Evolutionary conservation across 2,113 vertebrate genomes (phyloP).

Genomic region (Crotalus viridis): DNA sequence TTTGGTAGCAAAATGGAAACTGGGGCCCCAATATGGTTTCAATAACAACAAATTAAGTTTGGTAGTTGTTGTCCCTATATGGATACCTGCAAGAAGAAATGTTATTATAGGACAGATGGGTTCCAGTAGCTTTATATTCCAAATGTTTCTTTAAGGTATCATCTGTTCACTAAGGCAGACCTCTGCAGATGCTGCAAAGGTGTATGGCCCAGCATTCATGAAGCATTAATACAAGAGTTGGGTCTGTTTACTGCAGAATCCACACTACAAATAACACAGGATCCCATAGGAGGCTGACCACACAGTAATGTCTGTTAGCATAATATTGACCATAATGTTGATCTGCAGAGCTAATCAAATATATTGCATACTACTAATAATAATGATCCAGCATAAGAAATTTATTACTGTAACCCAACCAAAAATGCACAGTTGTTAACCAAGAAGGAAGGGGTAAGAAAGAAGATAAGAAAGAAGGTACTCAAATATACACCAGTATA

Average conservation of each 20-base stretch:
- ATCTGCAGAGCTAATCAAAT: conserved; percentile 46
- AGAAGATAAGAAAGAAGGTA: not conserved
- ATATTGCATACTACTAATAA: not conserved
- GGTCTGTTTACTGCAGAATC: conserved; percentile 61
- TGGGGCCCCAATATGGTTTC: not conserved
- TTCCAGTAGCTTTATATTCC: fast-evolving
- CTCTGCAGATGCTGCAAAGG: conserved; percentile 58
- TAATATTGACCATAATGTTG: conserved; percentile 62
- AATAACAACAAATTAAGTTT: conserved; percentile 50
- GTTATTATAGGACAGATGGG: conserved; percentile 15
- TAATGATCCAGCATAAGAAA: not conserved
- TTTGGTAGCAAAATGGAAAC: conserved; percentile 60
- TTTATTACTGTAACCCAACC: not conserved
- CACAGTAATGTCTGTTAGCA: conserved; percentile 42
- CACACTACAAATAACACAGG: conserved; percentile 71
- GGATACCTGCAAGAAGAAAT: conserved; percentile 60
- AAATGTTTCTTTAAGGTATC: not conserved
- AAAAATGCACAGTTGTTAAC: not conserved
- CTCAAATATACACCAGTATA: not conserved
- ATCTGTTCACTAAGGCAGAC: conserved; percentile 63
- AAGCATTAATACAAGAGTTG: conserved; percentile 57
- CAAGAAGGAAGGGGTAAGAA: not conserved
- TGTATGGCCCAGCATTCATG: conserved; percentile 72
- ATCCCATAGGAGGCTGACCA: conserved; percentile 61
- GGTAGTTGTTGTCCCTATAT: conserved; percentile 60